Evolutionary conservation across 2,888 invertebrate species (phyloP), one percentile per base, ranked within the genome.

Genomic region (Alloplasta piceator): DNA sequence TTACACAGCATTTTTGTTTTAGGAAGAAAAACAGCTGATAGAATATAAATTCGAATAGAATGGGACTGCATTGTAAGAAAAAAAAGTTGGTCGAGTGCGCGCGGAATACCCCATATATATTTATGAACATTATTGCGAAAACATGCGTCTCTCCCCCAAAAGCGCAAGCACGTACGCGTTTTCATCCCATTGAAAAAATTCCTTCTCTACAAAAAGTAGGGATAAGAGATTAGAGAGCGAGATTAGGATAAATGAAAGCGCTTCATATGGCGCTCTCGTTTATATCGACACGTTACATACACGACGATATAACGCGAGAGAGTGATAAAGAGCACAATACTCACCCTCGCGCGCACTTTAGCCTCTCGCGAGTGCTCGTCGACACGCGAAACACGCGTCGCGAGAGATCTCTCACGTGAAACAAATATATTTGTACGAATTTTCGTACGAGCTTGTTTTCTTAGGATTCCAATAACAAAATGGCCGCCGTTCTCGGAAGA

Each of bases 401-500:
- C 26, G 12, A 12, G 7, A 12, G 52, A n/a, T 14, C 52, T 7
- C 56, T 46, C 36, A 4, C 38, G 12, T n/a, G 4, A 66, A 41
- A 64, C 16, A 64, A 43, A 58, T 16, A 48, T 26, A 60, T 67
- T 74, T 78, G 78, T 60, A 66, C 66, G 60, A 12, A 78, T 14
- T 71, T 6, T 66, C 38, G 67, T 26, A 60, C 41, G 70, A 72
- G 43, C 26, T 60, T 36, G 70, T 61, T 73, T 52, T 58, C 50
- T 52, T 64, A 73, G 52, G 63, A 56, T 86, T 86, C 84, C 87
- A 88, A 86, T 87, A 89, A 90, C 88, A 90, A 91, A 2, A 26
- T 91, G 91, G 91, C 91, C 79, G 90, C 90, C 86, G 89, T 88
- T 83, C 83, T 91, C 78, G 89, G 90, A 87, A 89, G 87, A 80